Percentiles rank a stretch among this genome's conserved stretches.
These are phyloP conservation scores for Pocillopora damicornis DNA, from an alignment of 64 coral and sea anemone genomes.

Conservation along the genomic window DNA sequence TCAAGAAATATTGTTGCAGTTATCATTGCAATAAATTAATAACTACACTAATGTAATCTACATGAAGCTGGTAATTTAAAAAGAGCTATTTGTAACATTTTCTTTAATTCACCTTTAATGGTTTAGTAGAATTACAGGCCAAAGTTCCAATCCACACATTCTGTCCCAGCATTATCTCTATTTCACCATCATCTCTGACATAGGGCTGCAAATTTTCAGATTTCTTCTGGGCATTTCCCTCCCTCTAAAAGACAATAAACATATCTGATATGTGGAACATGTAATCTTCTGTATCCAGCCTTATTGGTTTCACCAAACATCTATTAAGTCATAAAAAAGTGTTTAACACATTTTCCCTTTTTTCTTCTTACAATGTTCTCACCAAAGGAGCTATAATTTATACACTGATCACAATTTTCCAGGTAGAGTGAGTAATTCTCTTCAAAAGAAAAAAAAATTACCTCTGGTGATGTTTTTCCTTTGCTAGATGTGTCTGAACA, in stretches of 20 bases:
- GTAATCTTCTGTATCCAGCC: no score
- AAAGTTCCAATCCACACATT: conserved; percentile 25
- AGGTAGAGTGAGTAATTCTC: not conserved
- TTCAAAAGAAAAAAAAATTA: not conserved
- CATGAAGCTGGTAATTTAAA: no score
- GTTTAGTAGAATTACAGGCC: conserved; percentile 8
- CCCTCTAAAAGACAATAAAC: not conserved
- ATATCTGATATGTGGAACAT: not conserved
- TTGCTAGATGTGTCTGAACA: not conserved
- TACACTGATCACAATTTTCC: no score
- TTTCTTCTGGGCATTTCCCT: not conserved
- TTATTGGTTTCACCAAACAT: no score
- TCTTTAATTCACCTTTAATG: not conserved
- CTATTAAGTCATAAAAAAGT: no score
- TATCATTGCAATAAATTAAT: no score
- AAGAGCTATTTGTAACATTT: no score
- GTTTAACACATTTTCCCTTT: no score
- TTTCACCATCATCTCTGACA: conserved; percentile 34
- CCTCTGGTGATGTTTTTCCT: conserved; percentile 1
- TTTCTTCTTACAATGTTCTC: no score
- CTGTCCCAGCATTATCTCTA: conserved; percentile 24
- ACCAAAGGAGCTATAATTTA: no score
- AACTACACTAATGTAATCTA: no score
- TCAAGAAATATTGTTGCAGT: no score
- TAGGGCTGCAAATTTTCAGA: not conserved